Percentiles rank a stretch among this genome's conserved stretches.
phyloP scores from a whole-genome alignment of 2,888 invertebrate species.

The Agrochola macilenta region DNA sequence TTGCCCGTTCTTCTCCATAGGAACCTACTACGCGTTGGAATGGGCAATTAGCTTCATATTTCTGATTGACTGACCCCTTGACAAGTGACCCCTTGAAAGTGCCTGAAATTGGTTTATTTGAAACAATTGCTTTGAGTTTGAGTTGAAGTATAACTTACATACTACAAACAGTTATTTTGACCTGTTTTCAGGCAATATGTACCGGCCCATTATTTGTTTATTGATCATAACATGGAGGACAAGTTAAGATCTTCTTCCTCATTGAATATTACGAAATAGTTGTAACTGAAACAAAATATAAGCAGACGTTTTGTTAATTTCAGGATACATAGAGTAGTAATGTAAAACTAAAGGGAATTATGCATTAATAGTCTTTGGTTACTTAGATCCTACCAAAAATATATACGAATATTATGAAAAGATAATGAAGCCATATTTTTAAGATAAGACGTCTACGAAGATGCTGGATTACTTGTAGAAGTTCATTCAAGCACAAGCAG shows the following conservation, averaged over 20 bases:
- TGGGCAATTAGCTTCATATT: too few relatives aligned
- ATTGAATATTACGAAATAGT: conserved; percentile 4
- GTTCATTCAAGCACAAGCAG: background rate
- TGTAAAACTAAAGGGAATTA: background rate
- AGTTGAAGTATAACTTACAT: too few relatives aligned
- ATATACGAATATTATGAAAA: too few relatives aligned
- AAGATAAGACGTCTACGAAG: background rate
- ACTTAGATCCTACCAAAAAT: background rate
- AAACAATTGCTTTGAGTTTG: too few relatives aligned
- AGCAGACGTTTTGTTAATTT: background rate
- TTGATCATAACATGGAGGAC: background rate
- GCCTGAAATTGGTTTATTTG: too few relatives aligned
- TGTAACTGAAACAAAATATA: background rate
- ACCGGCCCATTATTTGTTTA: too few relatives aligned
- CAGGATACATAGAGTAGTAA: background rate
- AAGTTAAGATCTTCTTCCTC: too few relatives aligned
- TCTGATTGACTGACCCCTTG: too few relatives aligned
- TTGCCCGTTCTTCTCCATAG: too few relatives aligned
- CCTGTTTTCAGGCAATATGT: background rate
- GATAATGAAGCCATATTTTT: background rate
- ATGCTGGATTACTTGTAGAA: background rate
- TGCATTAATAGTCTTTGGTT: background rate
- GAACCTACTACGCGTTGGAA: too few relatives aligned
- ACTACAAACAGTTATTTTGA: background rate
- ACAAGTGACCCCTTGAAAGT: too few relatives aligned